These are phyloP conservation scores for Gnathonemus longibarbis DNA, from an alignment of 2,113 vertebrate genomes.

Conservation along the genomic window DNA sequence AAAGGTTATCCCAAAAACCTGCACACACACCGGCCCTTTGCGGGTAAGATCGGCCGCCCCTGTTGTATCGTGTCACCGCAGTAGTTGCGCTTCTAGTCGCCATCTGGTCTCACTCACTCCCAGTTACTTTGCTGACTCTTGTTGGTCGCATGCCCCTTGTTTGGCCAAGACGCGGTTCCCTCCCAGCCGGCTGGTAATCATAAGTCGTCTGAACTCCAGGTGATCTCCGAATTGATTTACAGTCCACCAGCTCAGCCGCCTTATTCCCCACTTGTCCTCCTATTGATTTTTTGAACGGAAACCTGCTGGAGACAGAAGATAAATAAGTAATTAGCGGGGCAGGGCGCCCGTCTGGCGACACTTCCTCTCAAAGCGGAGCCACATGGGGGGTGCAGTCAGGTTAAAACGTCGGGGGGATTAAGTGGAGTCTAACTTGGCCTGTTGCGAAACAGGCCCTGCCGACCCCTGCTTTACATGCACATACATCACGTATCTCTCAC, in stretches of 20 bases:
- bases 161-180: background rate
- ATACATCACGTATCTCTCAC: background rate
- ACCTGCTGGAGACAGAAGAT: slow-evolving; percentile 32
- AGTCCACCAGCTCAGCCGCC: slow-evolving; percentile 32
- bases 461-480: background rate
- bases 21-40: too few species aligned
- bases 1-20: too few species aligned
- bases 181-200: background rate
- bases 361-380: slow-evolving; percentile 39
- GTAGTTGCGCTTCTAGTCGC: background rate
- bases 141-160: background rate
- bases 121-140: background rate
- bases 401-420: background rate
- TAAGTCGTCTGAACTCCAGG: slow-evolving; percentile 7
- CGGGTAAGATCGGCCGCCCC: too few species aligned
- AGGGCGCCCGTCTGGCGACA: background rate
- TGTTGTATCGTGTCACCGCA: background rate
- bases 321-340: slow-evolving; percentile 57
- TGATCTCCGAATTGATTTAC: slow-evolving; percentile 60
- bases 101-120: background rate
- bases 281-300: slow-evolving; percentile 55
- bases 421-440: background rate
- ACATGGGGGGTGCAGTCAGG: background rate
- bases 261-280: slow-evolving; percentile 48
- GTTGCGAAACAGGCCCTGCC: background rate